A percentile compares a stretch with the other conserved stretches of the same genome.
These are phyloP conservation scores for Pygmarrhopalites habei DNA, from an alignment of 1,140 invertebrate genomes.

Conservation along the genomic window DNA sequence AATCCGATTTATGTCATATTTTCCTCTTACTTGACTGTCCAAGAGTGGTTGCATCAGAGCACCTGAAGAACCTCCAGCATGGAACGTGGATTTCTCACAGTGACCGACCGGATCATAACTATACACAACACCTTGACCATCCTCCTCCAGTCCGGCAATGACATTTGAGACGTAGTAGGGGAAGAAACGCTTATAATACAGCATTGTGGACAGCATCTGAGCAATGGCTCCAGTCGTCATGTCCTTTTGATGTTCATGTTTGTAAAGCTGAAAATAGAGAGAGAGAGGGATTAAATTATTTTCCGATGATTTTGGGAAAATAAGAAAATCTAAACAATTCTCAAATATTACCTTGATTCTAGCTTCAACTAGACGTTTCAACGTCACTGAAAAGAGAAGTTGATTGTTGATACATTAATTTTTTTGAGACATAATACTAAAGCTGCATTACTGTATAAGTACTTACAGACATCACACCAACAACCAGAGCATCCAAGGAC, in stretches of 20 bases:
- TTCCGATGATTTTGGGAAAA: background rate
- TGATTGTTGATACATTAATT: no score
- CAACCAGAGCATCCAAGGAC: conserved; percentile 86
- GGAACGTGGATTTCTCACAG: conserved; percentile 68
- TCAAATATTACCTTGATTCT: conserved; percentile 78
- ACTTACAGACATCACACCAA: conserved; percentile 97
- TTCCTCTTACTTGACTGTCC: conserved; percentile 64
- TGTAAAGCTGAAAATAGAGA: conserved; percentile 67
- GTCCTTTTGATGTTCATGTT: conserved; percentile 86
- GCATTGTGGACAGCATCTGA: conserved; percentile 89
- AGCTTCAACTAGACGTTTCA: conserved; percentile 76
- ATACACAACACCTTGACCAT: conserved; percentile 71
- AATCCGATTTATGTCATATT: no score
- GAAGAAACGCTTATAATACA: conserved; percentile 97
- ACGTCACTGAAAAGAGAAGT: no score
- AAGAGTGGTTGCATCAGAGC: conserved; percentile 73
- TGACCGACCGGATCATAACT: conserved; percentile 97
- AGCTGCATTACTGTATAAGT: no score
- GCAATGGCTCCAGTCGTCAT: conserved; percentile 89
- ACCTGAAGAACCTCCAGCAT: conserved; percentile 75
- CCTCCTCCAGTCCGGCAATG: conserved; percentile 75
- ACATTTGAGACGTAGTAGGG: conserved; percentile 97
- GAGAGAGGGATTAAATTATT: conserved; percentile 7
- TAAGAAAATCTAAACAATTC: no score
- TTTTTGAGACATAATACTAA: no score